Evolutionary conservation across 2,113 vertebrate species (phyloP).

Genomic region (Pionites leucogaster): DNA sequence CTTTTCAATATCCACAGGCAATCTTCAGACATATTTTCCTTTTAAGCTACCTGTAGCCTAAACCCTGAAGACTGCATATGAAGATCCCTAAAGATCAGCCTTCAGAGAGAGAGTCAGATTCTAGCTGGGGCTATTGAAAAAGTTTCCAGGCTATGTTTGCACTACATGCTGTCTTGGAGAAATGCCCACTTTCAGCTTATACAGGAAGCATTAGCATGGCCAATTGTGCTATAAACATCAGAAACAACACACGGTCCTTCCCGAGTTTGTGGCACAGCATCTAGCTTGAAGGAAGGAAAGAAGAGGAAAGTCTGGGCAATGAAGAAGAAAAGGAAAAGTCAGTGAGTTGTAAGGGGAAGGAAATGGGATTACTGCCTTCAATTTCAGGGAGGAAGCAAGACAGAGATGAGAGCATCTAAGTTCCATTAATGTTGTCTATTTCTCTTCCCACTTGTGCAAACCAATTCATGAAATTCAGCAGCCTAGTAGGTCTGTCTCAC

Average conservation of each 20-base stretch:
- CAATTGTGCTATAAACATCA: not conserved
- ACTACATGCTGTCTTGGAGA: not conserved
- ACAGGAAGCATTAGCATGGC: not conserved
- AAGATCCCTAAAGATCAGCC: not conserved
- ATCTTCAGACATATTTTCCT: not conserved
- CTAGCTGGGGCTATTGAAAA: not conserved
- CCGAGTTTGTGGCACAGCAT: not conserved
- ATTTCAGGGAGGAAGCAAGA: not conserved
- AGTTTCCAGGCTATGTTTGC: not conserved
- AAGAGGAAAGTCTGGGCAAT: not conserved
- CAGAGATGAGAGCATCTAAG: not conserved
- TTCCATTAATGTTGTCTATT: not conserved
- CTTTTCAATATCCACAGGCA: not conserved
- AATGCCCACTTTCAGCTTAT: not conserved
- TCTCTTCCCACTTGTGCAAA: conserved; percentile 8
- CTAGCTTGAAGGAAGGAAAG: not conserved
- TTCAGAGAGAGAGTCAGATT: not conserved
- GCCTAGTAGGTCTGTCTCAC: not conserved
- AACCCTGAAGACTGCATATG: not conserved
- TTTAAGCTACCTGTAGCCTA: not conserved
- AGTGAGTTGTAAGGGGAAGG: not conserved
- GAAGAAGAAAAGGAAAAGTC: conserved; percentile 2
- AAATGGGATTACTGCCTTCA: not conserved
- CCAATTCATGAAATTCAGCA: not conserved
- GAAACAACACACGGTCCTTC: not conserved